phyloP scores from a whole-genome alignment of 2,113 vertebrate species.

The Zapornia atra region DNA sequence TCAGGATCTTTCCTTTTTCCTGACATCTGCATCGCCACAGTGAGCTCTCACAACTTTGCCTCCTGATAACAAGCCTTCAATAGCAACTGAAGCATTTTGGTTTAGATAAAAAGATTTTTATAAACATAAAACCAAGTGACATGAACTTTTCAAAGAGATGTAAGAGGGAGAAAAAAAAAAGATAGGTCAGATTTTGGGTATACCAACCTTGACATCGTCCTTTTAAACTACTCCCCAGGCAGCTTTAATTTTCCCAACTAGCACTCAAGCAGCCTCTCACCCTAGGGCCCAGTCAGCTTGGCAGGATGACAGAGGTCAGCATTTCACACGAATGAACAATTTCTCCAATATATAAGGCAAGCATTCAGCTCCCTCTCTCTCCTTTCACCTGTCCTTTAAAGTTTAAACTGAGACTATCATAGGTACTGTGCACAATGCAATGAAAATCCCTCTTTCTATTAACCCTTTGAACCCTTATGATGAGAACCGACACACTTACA shows the following conservation, averaged over 20 bases:
- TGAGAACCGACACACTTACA: neutral
- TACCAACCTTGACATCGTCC: slow-evolving; percentile 69
- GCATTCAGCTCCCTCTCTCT: neutral
- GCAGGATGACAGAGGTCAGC: slow-evolving; percentile 77
- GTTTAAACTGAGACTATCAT: neutral
- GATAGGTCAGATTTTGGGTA: slow-evolving; percentile 60
- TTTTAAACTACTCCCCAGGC: slow-evolving; percentile 73
- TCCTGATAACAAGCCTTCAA: neutral
- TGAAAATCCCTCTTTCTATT: neutral
- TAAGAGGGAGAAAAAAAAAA: neutral
- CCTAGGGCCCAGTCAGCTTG: slow-evolving; percentile 48
- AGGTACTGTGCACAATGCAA: neutral
- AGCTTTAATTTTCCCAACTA: slow-evolving; percentile 60
- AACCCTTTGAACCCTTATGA: neutral
- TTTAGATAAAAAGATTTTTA: neutral
- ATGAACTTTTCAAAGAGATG: slow-evolving; percentile 63
- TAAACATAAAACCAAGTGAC: neutral
- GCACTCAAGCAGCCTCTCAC: slow-evolving; percentile 35
- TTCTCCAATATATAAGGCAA: slow-evolving; percentile 45
- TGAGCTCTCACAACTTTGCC: neutral
- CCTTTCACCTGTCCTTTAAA: slow-evolving; percentile 61
- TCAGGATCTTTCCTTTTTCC: neutral
- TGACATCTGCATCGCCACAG: neutral
- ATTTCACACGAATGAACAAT: slow-evolving; percentile 76
- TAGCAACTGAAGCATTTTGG: slow-evolving; percentile 1